Conservation (phyloP, 1,140 invertebrate species). For the Drosophila kurseongensis region DNA sequence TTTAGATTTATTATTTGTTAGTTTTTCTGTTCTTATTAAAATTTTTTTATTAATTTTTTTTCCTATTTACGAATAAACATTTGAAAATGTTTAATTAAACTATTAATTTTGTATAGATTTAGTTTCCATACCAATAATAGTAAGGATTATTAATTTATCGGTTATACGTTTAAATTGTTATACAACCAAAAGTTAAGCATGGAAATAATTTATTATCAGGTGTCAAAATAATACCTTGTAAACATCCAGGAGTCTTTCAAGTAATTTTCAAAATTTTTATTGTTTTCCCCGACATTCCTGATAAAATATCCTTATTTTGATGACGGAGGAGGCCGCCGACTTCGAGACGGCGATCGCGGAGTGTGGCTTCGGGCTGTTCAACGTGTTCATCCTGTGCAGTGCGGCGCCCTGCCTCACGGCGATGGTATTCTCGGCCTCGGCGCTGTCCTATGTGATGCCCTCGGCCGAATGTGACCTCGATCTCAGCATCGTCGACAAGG, state of each 20-base stretch:
- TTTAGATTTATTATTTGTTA: too few species aligned
- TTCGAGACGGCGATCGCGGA: conserved; percentile 87
- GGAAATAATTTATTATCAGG: too few species aligned
- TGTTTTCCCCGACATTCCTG: not conserved
- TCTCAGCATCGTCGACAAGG: conserved; percentile 88
- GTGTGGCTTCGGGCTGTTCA: conserved; percentile 88
- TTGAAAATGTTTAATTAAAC: too few species aligned
- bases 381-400: conserved; percentile 87
- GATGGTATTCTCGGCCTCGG: conserved; percentile 87
- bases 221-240: not conserved
- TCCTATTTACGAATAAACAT: too few species aligned
- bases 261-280: conserved; percentile 20
- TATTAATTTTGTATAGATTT: too few species aligned
- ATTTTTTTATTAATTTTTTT: too few species aligned
- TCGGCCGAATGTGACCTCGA: conserved; percentile 89
- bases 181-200: too few species aligned
- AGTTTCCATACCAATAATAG: too few species aligned
- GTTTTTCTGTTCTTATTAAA: too few species aligned
- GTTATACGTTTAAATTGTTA: too few species aligned
- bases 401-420: conserved; percentile 87
- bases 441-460: conserved; percentile 89
- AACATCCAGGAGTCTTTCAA: conserved; percentile 11
- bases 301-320: not conserved
- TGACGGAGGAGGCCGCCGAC: conserved; percentile 83
- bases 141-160: too few species aligned